Evolutionary conservation across 92 coral and sea anemone genomes (phyloP).

Genomic region (Siderastrea siderea): DNA sequence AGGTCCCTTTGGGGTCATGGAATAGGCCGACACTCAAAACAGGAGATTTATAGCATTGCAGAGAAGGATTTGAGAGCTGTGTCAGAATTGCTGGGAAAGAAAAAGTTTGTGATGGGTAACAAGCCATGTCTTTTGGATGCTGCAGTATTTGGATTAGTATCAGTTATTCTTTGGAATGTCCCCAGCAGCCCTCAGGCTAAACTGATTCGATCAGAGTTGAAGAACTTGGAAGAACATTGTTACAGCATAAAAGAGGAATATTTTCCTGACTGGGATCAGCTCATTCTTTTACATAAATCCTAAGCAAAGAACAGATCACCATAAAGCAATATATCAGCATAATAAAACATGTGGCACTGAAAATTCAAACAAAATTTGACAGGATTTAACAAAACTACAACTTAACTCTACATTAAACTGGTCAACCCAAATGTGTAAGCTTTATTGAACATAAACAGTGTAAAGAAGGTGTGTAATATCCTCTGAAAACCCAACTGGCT

Average conservation of each 20-base stretch:
- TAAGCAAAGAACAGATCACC: slow-evolving; percentile 23
- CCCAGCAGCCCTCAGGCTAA: slow-evolving; percentile 78
- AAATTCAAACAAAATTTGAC: not conserved
- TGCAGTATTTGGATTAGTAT: slow-evolving; percentile 74
- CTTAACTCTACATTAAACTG: no score
- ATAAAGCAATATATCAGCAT: not conserved
- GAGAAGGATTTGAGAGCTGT: slow-evolving; percentile 79
- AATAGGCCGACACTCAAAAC: slow-evolving; percentile 79
- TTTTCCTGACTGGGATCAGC: slow-evolving; percentile 89
- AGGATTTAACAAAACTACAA: no score
- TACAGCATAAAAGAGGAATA: slow-evolving; percentile 70
- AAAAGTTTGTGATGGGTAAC: slow-evolving; percentile 76
- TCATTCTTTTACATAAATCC: slow-evolving; percentile 47
- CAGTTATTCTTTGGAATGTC: slow-evolving; percentile 67
- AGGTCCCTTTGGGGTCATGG: slow-evolving; percentile 76
- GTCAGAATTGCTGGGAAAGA: slow-evolving; percentile 72
- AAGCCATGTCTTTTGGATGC: slow-evolving; percentile 81
- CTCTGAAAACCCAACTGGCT: no score
- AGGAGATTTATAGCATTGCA: slow-evolving; percentile 81
- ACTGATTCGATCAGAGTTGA: slow-evolving; percentile 64
- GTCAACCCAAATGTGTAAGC: no score
- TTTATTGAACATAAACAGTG: no score
- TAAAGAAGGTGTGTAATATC: no score
- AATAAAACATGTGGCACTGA: not conserved
- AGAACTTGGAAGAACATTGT: slow-evolving; percentile 76